These are phyloP conservation scores for Nipponia nippon DNA, from an alignment of 2,113 vertebrate genomes.

Conservation along the genomic window DNA sequence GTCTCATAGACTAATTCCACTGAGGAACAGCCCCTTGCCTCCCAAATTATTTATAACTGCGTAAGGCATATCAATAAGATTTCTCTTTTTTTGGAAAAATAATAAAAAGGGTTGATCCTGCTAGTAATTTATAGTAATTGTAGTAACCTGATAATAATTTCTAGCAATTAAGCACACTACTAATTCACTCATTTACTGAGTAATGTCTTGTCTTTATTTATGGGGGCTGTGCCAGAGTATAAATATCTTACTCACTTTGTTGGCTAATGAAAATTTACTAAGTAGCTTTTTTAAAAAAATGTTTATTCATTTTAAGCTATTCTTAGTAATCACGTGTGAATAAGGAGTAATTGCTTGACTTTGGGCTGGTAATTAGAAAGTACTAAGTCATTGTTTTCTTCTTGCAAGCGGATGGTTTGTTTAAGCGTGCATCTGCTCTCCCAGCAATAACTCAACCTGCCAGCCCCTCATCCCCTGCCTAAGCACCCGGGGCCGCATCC, in stretches of 20 bases:
- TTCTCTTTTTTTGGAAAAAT: conserved; percentile 32
- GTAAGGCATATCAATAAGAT: conserved; percentile 41
- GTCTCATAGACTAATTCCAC: neutral
- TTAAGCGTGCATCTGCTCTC: conserved; percentile 8
- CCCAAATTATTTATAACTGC: neutral
- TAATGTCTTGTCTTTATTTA: conserved; percentile 73
- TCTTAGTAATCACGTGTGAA: conserved; percentile 62
- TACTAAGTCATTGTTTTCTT: conserved; percentile 48
- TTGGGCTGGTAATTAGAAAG: conserved; percentile 55
- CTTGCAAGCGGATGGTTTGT: neutral
- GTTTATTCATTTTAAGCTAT: conserved; percentile 71
- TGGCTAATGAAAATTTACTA: conserved; percentile 72
- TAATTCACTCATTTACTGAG: conserved; percentile 74
- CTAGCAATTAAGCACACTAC: conserved; percentile 66
- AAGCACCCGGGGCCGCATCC: neutral
- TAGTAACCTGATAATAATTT: conserved; percentile 71
- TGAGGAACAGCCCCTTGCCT: neutral
- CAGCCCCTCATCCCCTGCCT: neutral
- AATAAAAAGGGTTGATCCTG: conserved; percentile 42
- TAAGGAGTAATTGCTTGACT: conserved; percentile 64
- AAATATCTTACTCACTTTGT: conserved; percentile 69
- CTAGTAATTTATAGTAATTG: conserved; percentile 61
- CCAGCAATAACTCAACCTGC: neutral
- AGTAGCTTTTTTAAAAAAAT: conserved; percentile 40
- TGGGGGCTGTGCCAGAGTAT: conserved; percentile 54